These are phyloP conservation scores for Nycticryphes semicollaris DNA, from an alignment of 2,113 vertebrate genomes.

Conservation along the genomic window DNA sequence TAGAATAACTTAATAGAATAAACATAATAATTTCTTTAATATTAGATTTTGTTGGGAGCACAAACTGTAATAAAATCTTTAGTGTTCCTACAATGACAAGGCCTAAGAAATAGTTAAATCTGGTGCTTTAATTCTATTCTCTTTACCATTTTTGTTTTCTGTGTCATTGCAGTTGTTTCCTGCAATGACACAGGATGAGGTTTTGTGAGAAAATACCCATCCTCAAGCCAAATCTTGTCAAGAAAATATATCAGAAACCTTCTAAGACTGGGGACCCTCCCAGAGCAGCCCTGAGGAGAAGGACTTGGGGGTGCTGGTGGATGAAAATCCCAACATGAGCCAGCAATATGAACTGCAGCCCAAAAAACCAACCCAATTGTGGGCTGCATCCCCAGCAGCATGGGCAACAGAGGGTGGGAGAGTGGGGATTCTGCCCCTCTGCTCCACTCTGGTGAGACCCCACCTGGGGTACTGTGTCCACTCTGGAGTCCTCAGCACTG, in stretches of 20 bases:
- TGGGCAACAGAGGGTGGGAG: too few species aligned
- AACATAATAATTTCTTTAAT: not conserved
- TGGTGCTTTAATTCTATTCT: not conserved
- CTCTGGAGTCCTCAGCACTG: too few species aligned
- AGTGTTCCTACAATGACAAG: not conserved
- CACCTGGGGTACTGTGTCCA: too few species aligned
- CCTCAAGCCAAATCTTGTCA: not conserved
- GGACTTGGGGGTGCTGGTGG: too few species aligned
- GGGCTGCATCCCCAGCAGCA: too few species aligned
- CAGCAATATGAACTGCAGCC: too few species aligned
- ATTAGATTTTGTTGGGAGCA: not conserved
- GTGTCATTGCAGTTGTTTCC: not conserved
- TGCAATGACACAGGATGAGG: not conserved
- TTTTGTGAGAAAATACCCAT: not conserved
- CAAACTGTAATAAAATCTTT: not conserved
- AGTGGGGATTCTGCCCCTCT: too few species aligned
- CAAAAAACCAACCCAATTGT: too few species aligned
- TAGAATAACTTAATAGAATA: not conserved
- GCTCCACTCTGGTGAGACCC: too few species aligned
- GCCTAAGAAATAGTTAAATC: not conserved
- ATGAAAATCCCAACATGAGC: too few species aligned
- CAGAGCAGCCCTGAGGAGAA: too few species aligned
- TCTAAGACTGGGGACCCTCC: not conserved
- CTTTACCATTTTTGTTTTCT: not conserved
- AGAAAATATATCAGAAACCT: not conserved